These are phyloP conservation scores for Caenorhabditis briggsae DNA, from an alignment of 1,140 invertebrate species.

Conservation along the genomic window DNA sequence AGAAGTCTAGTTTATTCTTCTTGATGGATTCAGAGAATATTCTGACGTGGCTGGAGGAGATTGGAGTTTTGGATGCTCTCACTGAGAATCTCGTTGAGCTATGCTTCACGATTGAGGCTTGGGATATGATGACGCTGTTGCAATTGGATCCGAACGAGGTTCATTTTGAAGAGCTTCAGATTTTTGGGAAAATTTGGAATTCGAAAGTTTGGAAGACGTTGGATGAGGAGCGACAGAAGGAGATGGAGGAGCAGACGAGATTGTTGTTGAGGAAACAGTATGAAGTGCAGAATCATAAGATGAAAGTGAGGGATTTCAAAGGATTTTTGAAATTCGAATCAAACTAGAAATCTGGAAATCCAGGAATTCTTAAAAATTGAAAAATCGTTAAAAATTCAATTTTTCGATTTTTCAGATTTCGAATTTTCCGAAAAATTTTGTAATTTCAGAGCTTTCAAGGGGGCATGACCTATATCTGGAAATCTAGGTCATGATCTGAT, in stretches of 20 bases:
- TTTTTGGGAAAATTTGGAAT: constrained; percentile 25
- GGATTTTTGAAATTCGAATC: too few species aligned
- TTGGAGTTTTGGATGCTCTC: not conserved
- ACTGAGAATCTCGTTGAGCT: not conserved
- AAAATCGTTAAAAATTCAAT: too few species aligned
- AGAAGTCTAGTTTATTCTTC: constrained; percentile 4
- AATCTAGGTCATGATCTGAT: too few species aligned
- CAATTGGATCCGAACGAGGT: not conserved
- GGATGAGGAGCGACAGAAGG: too few species aligned
- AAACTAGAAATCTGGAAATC: too few species aligned
- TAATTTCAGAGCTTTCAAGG: too few species aligned
- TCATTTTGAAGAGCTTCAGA: not conserved
- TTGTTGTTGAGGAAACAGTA: not conserved
- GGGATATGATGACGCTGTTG: not conserved
- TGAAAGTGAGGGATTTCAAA: not conserved
- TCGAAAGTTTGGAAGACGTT: not conserved
- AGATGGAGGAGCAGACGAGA: not conserved
- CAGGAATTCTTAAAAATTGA: too few species aligned
- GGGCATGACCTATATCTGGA: too few species aligned
- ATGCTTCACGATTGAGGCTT: not conserved
- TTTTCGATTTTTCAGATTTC: too few species aligned
- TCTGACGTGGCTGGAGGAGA: not conserved
- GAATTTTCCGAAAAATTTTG: too few species aligned
- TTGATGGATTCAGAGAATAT: constrained; percentile 14
- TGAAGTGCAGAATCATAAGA: not conserved